phyloP scores from a whole-genome alignment of 1,140 invertebrate genomes.

The Macrosteles quadrilineatus region DNA sequence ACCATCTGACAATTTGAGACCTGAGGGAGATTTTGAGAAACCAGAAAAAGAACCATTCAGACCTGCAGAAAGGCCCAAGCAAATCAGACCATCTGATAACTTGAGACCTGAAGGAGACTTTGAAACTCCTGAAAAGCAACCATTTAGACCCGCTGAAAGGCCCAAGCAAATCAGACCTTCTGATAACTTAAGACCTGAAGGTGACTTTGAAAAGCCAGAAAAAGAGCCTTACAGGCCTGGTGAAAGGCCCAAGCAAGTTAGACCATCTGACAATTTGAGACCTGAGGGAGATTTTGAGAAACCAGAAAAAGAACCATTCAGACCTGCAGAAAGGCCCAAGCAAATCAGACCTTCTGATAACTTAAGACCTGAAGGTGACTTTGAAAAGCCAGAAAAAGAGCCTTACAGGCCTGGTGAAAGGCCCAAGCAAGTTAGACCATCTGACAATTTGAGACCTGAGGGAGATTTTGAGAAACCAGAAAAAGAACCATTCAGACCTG shows the following conservation, averaged over 20 bases:
- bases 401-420: slow-evolving; percentile 49
- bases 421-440: slow-evolving; percentile 48
- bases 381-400: slow-evolving; percentile 53
- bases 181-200: slow-evolving; percentile 55
- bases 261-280: slow-evolving; percentile 56
- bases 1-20: slow-evolving; percentile 57
- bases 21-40: slow-evolving; percentile 56
- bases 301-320: slow-evolving; percentile 40
- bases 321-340: slow-evolving; percentile 43
- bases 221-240: slow-evolving; percentile 40
- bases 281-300: slow-evolving; percentile 55
- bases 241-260: slow-evolving; percentile 49
- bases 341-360: slow-evolving; percentile 62
- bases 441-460: slow-evolving; percentile 48
- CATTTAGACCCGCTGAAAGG: slow-evolving; percentile 51
- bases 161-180: slow-evolving; percentile 45
- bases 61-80: slow-evolving; percentile 51
- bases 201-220: slow-evolving; percentile 53
- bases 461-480: slow-evolving; percentile 56
- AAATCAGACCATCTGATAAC: slow-evolving; percentile 49
- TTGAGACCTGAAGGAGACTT: slow-evolving; percentile 57
- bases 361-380: slow-evolving; percentile 63
- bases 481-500: slow-evolving; percentile 37
- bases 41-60: slow-evolving; percentile 43
- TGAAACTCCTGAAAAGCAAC: slow-evolving; percentile 50